Evolutionary conservation across 2,888 invertebrate genomes (phyloP), one percentile per base, ranked within the genome.

Genomic region (Sphaerolaimus hirsutus): DNA sequence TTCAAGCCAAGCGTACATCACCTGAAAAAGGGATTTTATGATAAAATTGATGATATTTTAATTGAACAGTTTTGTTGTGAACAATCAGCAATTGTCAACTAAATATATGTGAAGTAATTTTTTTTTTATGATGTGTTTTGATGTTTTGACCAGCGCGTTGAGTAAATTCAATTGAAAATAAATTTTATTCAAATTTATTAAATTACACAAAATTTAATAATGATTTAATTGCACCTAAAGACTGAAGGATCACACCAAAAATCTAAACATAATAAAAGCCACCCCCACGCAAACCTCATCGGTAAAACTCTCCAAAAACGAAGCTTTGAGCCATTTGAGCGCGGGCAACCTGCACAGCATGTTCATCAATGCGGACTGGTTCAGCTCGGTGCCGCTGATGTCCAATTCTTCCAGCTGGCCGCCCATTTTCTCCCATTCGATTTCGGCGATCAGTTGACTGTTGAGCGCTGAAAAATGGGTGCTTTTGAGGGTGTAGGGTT

Each of bases 351-450:
- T 71, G 0, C 79, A 76, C 19, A 99, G 70, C 75, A 97, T 78
- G 64, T 87, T 84, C 49, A 81, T 78, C 38, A 99, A 73, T 52
- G 87, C 83, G 62, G 93, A 91, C 0, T 84, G 77, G 1, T 81
- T 80, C 48, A 99, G 68, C 66, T 99, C 93, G 0, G 93, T 97
- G 1, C 86, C 97, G 0, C 89, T 86, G 47, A 99, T 79, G 60
- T 99, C 97, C 54, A 99, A 64, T 67, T 99, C 97, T 64, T 81
- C 81, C 47, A 99, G 67, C 17, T 58, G 55, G 2, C 84, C 81
- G 65, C 89, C 86, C n/a, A n/a, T n/a, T n/a, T n/a, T n/a, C 65
- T 97, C 91, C 97, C 97, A 99, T 60, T 93, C 91, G 10, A 89
- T 89, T 62, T 79, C 79, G 78, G 82, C 81, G 49, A 99, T 78